These are phyloP conservation scores for Triplophysa yarkandensis DNA, from an alignment of 2,797 vertebrate species.

Conservation along the genomic window DNA sequence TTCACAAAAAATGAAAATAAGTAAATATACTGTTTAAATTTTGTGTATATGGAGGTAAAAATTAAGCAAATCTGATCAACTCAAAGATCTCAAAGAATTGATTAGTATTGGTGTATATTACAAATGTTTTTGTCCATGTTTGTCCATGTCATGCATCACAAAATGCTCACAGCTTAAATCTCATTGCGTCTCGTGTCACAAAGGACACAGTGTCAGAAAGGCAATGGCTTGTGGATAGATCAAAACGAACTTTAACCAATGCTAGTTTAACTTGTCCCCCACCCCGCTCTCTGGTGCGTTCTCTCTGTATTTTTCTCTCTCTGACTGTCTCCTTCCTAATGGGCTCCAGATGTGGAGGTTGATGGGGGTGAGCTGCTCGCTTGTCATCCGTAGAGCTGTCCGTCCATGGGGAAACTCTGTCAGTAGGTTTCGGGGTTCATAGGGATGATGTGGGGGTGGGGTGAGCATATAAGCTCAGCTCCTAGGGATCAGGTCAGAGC, in stretches of 20 bases:
- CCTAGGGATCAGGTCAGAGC: constrained; percentile 61
- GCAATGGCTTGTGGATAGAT: constrained; percentile 33
- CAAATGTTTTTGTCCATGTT: not conserved
- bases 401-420: constrained; percentile 74
- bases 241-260: constrained; percentile 28
- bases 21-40: no score
- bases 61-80: no score
- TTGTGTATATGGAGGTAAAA: no score
- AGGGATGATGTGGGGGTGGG: constrained; percentile 33
- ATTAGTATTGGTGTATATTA: no score
- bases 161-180: not conserved
- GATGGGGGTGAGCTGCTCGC: constrained; percentile 59
- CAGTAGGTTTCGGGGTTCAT: constrained; percentile 61
- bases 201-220: not conserved
- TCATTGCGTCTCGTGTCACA: not conserved
- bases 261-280: constrained; percentile 26
- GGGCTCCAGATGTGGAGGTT: constrained; percentile 78
- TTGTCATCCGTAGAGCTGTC: constrained; percentile 74
- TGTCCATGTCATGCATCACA: not conserved
- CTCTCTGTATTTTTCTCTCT: constrained; percentile 53
- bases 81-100: no score
- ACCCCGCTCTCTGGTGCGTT: constrained; percentile 23
- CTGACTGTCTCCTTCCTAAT: constrained; percentile 78
- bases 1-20: no score
- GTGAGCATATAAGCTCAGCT: constrained; percentile 23